Evolutionary conservation across 1,140 invertebrate species (phyloP), one percentile per base, ranked within the genome.

Genomic region (Latrodectus geometricus): DNA sequence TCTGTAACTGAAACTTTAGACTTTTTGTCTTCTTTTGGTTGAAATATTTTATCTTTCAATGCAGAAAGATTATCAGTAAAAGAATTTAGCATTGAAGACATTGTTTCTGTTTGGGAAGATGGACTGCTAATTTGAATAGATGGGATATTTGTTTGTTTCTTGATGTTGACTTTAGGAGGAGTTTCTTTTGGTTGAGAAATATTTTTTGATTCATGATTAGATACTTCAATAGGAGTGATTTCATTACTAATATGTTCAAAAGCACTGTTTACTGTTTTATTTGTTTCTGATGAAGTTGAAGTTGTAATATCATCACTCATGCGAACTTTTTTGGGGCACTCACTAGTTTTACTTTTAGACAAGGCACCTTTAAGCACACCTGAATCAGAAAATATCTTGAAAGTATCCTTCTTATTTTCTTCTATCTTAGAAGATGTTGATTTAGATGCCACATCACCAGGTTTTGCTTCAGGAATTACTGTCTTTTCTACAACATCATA

Each of bases 401-500:
- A 14, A 20, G 50, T 17, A 61, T 82, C 80, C 14, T 73, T n/a
- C 48, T 15, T 50, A 21, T 49, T 73, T 69, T 23, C 68, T 20
- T 69, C 68, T n/a, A 21, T 0, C 17, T 69, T 21, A 11, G 11
- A 7, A 21, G 11, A 11, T 20, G 8, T 21, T 69, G 20, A n/a
- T 23, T 69, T 23, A 11, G 68, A 69, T 11, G 14, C n/a, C 11
- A 21, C 7, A 21, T 69, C 14, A 69, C 54, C 2, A 14, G 54
- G 54, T 61, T 61, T 11, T 17, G 11, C 11, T 14, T 48, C 79
- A 17, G 50, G 79, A 54, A 73, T 48, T 61, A 77, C 65, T 48
- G 65, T 35, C n/a, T 75, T 75, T 20, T 65, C 83, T 56, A 85
- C 83, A 69, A 76, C 48, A 77, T 85, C 83, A 85, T 85, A 85